Base-by-base conservation (phyloP, 1,140 invertebrate species). In the Tenebrio molitor region DNA sequence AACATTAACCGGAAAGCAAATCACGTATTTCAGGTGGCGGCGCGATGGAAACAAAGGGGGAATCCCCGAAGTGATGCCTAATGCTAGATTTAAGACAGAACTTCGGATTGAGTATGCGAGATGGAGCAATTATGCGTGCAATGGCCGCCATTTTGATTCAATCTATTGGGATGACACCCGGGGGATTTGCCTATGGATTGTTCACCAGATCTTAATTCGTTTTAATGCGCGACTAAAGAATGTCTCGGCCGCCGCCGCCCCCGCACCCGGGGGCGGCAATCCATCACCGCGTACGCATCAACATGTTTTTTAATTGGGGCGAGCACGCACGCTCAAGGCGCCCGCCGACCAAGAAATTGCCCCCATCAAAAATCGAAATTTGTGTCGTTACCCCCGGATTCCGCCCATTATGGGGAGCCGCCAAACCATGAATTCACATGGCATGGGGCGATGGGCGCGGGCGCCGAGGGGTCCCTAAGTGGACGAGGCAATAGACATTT, bases 121-220 rank as follows among this genome's bases (percentile, higher is more conserved):
- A 78, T 77, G 74, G 69, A 75, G 76, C 76, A 79, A 79, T 79
- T 79, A 79, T 79, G 78, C 78, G 78, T 79, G 75, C 78, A 75
- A 76, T 75, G 72, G 76, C 76, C 71, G 78, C 78, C 78, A 79
- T 79, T 77, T 77, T 79, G 78, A 79, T 79, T 79, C 78, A 79
- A 79, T 79, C 78, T 78, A 79, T 79, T 69, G 76, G 76, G 76
- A 79, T 79, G 78, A 78, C 78, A 79, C 78, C 74, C 78, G 21
- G 14, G 66, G 76, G 78, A 71, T 77, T 76, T 67, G 77, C 65
- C 73, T 25, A 68, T 23, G 69, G 69, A 64, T 65, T 65, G 41
- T 33, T 65, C 58, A 17, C 25, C 64, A 69, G 74, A 70, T 75
- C 71, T 70, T 73, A 73, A 71, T 75, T 77, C 71, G 76, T 73